Conservation (phyloP, 64 coral and sea anemone genomes). For the Pocillopora verrucosa region DNA sequence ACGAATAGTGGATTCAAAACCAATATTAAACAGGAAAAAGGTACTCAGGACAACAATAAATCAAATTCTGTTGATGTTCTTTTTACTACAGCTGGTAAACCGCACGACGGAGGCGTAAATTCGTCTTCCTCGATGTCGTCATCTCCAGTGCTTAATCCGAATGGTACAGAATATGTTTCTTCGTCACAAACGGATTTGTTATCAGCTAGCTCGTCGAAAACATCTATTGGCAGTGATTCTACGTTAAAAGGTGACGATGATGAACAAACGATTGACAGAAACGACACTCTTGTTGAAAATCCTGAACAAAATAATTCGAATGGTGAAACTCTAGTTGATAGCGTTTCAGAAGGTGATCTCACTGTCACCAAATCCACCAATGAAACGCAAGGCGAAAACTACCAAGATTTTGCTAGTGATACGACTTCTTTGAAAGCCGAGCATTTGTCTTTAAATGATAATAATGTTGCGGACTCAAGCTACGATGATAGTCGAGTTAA, state of each 20-base stretch:
- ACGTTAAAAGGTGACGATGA: constrained; percentile 7
- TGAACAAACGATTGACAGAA: background rate
- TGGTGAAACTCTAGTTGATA: background rate
- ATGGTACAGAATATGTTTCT: constrained; percentile 70
- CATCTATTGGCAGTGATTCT: background rate
- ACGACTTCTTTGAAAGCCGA: background rate
- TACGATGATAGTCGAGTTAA: background rate
- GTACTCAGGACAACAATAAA: background rate
- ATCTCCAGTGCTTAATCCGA: constrained; percentile 55
- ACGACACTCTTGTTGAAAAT: background rate
- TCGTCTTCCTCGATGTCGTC: background rate
- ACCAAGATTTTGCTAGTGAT: background rate
- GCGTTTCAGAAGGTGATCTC: background rate
- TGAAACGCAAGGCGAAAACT: background rate
- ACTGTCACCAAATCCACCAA: background rate
- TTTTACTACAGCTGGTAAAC: background rate
- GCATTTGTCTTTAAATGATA: background rate
- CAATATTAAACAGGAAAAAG: background rate
- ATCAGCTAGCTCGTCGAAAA: background rate
- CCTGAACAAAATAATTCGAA: background rate
- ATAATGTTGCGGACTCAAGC: background rate
- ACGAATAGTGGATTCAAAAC: background rate
- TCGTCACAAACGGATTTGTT: constrained; percentile 19
- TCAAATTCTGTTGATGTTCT: background rate
- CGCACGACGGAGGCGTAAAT: background rate